phyloP scores from a whole-genome alignment of 1,140 invertebrate genomes.

The Maniola jurtina region DNA sequence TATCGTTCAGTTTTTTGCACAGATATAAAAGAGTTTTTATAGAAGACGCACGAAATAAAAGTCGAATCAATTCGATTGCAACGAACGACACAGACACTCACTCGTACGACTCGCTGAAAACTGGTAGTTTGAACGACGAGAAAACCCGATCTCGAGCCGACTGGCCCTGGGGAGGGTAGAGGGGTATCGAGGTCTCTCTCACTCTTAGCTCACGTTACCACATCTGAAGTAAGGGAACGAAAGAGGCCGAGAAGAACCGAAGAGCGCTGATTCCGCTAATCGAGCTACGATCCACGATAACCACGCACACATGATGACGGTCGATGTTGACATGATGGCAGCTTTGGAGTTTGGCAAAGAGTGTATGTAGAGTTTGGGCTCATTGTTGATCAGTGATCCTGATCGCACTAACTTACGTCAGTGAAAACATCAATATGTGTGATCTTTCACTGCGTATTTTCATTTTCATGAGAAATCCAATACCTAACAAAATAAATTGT shows the following conservation, averaged over 20 bases:
- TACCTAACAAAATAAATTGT: no score
- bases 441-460: no score
- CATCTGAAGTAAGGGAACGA: slow-evolving; percentile 46
- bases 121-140: slow-evolving; percentile 41
- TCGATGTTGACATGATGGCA: not conserved
- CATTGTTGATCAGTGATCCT: not conserved
- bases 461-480: no score
- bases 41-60: slow-evolving; percentile 60
- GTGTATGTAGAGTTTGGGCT: not conserved
- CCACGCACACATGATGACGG: not conserved
- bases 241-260: slow-evolving; percentile 50
- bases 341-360: no score
- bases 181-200: slow-evolving; percentile 56
- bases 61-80: slow-evolving; percentile 45
- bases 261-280: slow-evolving; percentile 54
- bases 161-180: slow-evolving; percentile 47
- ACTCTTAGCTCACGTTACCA: slow-evolving; percentile 56
- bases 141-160: slow-evolving; percentile 33
- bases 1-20: slow-evolving; percentile 39
- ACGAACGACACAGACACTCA: slow-evolving; percentile 40
- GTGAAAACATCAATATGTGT: no score
- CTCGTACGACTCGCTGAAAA: slow-evolving; percentile 43
- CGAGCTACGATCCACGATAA: not conserved
- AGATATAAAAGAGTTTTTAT: slow-evolving; percentile 42
- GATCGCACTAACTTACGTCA: not conserved